Evolutionary conservation across 1,140 invertebrate genomes (phyloP), one percentile per base, ranked within the genome.

Genomic region (Drosophila bipectinata): DNA sequence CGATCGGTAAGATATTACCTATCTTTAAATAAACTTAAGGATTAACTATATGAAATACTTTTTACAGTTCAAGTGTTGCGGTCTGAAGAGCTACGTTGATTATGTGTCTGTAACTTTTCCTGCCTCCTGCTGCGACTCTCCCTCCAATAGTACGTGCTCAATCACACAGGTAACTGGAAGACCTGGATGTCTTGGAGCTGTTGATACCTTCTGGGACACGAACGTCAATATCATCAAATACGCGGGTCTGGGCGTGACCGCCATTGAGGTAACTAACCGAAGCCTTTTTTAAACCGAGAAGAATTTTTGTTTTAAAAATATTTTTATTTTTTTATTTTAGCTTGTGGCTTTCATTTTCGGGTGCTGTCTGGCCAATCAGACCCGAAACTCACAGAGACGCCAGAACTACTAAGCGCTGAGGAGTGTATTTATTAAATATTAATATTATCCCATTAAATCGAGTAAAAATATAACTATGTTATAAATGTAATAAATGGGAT

Each of bases 191-290:
- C 59, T 63, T 0, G 0, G 8, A 0, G 72, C 67, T 1, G 45
- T 95, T 1, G 78, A 79, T 15, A 75, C 91, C 0, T 93, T 18
- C 80, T 95, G 72, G 90, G 92, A 67, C 85, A 89, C 28, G 89
- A 91, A 92, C 80, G 93, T 93, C 41, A 93, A 93, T 55, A 88
- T 94, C 30, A 92, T 95, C 26, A 95, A 94, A 75, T 93, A 93
- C 28, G 91, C 95, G 34, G 94, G 94, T 9, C 93, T 96, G 48
- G 95, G 93, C 41, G 93, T 96, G 41, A 95, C 94, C 58, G 95
- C 92, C 69, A 89, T 95, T 72, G 95, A 96, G 93, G 95, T 96
- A 89, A 91, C 79, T 30, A 15, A 18, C 7, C 0, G 4, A 28
- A 28, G 6, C 6, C 6, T 28, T 5, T 6, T 5, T 8, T 1